Percentiles rank a stretch among this genome's conserved stretches.
phyloP scores from a whole-genome alignment of 1,140 invertebrate species.

The Thaumatotibia leucotreta region DNA sequence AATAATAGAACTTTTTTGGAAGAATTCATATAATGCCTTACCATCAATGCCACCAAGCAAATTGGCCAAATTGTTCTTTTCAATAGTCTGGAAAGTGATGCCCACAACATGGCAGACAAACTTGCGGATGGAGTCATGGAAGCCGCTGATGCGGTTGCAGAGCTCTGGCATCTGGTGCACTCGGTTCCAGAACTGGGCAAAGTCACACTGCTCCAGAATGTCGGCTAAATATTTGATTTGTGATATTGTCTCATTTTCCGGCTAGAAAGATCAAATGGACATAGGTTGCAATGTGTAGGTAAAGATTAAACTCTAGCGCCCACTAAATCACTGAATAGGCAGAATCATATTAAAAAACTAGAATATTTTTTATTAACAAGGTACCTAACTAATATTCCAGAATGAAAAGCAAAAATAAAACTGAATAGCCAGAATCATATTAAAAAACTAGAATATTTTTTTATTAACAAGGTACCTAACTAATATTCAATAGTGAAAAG shows the following conservation, averaged over 20 bases:
- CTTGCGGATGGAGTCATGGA: conserved; percentile 96
- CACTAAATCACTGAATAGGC: too few species aligned
- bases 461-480: too few species aligned
- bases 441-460: too few species aligned
- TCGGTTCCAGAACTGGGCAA: conserved; percentile 92
- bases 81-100: conserved; percentile 97
- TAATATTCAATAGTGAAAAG: too few species aligned
- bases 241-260: conserved; percentile 88
- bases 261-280: conserved; percentile 79
- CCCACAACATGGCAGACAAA: conserved; percentile 98
- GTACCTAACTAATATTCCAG: too few species aligned
- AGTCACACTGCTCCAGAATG: conserved; percentile 95
- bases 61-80: conserved; percentile 87
- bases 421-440: too few species aligned
- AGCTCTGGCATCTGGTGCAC: conserved; percentile 84
- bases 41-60: conserved; percentile 92
- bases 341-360: too few species aligned
- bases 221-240: conserved; percentile 94
- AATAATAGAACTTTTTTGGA: too few species aligned
- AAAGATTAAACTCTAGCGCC: too few species aligned
- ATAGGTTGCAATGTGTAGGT: too few species aligned
- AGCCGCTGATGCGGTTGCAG: conserved; percentile 88
- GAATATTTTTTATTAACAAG: too few species aligned
- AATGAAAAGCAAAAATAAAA: too few species aligned
- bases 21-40: conserved; percentile 61